phyloP scores from a whole-genome alignment of 2,888 invertebrate genomes.

The Yponomeuta evonymella region DNA sequence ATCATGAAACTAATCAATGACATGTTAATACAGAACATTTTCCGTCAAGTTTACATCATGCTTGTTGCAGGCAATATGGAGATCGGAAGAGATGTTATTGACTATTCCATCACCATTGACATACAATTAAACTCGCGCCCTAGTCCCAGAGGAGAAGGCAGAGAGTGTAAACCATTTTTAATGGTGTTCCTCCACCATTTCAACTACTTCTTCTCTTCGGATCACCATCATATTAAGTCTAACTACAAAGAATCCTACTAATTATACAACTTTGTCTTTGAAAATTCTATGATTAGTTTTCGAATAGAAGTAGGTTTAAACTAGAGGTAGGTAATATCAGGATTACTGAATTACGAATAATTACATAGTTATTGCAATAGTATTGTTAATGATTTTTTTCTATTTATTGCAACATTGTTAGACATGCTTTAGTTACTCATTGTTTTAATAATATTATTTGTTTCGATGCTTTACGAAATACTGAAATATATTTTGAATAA shows the following conservation, averaged over 20 bases:
- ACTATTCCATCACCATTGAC: neutral
- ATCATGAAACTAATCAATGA: neutral
- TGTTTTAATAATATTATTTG: neutral
- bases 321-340: neutral
- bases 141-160: neutral
- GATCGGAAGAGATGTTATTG: slow-evolving; percentile 3
- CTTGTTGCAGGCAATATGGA: slow-evolving; percentile 1
- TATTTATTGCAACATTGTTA: neutral
- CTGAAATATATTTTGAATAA: no score
- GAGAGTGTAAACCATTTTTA: neutral
- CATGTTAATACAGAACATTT: neutral
- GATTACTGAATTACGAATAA: neutral
- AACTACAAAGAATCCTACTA: neutral
- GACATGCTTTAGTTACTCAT: slow-evolving; percentile 4
- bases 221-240: neutral
- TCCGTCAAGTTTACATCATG: slow-evolving; percentile 1
- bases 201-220: neutral
- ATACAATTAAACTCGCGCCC: neutral
- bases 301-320: neutral
- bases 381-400: neutral
- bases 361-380: neutral
- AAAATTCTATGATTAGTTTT: neutral
- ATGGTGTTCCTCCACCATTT: neutral
- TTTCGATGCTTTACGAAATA: no score
- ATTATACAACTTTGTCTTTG: neutral